Percentiles rank a stretch among this genome's conserved stretches.
These are phyloP conservation scores for Eristalis intricaria DNA, from an alignment of 2,888 invertebrate species.

Conservation along the genomic window DNA sequence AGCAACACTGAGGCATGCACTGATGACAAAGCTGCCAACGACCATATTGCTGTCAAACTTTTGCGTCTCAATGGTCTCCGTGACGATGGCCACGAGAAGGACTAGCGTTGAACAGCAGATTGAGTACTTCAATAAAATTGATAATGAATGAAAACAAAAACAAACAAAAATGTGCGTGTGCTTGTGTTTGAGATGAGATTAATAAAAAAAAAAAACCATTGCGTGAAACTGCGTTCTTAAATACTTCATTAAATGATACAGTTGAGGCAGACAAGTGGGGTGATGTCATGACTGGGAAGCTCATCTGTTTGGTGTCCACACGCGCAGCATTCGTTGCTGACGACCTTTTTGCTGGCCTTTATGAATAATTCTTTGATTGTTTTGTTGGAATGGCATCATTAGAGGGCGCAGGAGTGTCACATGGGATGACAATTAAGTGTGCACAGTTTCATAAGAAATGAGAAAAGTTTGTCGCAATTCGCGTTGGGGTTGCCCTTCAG, in stretches of 20 bases:
- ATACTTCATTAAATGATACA: background rate
- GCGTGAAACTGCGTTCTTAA: slow-evolving; percentile 1
- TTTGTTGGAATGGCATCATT: background rate
- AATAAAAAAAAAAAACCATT: slow-evolving; percentile 11
- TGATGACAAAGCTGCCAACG: slow-evolving; percentile 74
- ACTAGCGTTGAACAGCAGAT: slow-evolving; percentile 69
- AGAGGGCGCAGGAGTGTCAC: background rate
- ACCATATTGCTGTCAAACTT: slow-evolving; percentile 76
- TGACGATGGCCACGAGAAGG: slow-evolving; percentile 73
- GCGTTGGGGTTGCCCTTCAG: background rate
- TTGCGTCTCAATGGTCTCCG: slow-evolving; percentile 76
- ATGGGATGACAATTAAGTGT: background rate
- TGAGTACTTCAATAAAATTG: slow-evolving; percentile 58
- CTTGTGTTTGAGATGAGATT: slow-evolving; percentile 6
- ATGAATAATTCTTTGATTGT: background rate
- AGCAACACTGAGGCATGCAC: slow-evolving; percentile 70
- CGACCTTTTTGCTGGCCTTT: background rate
- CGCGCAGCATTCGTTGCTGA: background rate
- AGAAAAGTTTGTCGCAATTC: background rate
- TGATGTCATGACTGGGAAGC: background rate
- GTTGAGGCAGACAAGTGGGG: background rate
- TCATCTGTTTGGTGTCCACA: background rate
- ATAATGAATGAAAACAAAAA: slow-evolving; percentile 6
- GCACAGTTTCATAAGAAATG: background rate
- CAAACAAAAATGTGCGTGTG: background rate